Percentiles rank a stretch among this genome's conserved stretches.
Evolutionary conservation across 2,113 vertebrate genomes (phyloP).

Genomic region (Junco hyemalis): DNA sequence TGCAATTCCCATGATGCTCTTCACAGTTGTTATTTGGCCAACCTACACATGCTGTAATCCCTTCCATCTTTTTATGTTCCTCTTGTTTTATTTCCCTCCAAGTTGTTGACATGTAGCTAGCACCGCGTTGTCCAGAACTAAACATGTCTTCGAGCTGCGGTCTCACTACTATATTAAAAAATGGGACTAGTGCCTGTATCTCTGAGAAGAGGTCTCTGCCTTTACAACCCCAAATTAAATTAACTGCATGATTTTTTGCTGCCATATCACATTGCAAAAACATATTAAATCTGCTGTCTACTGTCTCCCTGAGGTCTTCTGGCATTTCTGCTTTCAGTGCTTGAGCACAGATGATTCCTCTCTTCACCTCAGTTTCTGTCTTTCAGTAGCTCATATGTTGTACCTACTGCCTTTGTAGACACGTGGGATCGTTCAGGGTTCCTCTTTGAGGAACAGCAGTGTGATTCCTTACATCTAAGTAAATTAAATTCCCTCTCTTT

Average conservation of each 20-base stretch:
- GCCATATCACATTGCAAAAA: constrained; percentile 63
- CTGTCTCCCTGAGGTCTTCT: constrained; percentile 56
- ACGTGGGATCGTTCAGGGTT: not conserved
- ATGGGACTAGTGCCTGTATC: constrained; percentile 33
- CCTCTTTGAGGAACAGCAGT: not conserved
- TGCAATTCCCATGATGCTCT: constrained; percentile 24
- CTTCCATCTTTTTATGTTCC: constrained; percentile 51
- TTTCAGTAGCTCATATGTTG: constrained; percentile 24
- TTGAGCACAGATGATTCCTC: constrained; percentile 51
- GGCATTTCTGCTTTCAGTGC: constrained; percentile 49
- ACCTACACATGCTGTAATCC: constrained; percentile 34
- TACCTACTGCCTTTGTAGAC: constrained; percentile 38
- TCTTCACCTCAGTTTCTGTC: constrained; percentile 33
- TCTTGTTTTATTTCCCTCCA: constrained; percentile 32
- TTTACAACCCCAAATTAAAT: constrained; percentile 68
- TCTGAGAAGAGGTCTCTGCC: constrained; percentile 52
- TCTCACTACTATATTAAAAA: constrained; percentile 63
- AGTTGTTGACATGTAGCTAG: constrained; percentile 54
- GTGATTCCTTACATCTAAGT: constrained; percentile 1
- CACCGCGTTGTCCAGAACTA: constrained; percentile 6
- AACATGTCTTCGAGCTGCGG: constrained; percentile 31
- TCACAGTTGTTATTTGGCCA: constrained; percentile 47
- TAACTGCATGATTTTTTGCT: constrained; percentile 65
- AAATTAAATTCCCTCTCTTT: constrained; percentile 17
- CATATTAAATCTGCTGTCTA: constrained; percentile 62